A percentile compares a stretch with the other conserved stretches of the same genome.
Conservation (phyloP, 2,113 vertebrate genomes). For the Carettochelys insculpta region DNA sequence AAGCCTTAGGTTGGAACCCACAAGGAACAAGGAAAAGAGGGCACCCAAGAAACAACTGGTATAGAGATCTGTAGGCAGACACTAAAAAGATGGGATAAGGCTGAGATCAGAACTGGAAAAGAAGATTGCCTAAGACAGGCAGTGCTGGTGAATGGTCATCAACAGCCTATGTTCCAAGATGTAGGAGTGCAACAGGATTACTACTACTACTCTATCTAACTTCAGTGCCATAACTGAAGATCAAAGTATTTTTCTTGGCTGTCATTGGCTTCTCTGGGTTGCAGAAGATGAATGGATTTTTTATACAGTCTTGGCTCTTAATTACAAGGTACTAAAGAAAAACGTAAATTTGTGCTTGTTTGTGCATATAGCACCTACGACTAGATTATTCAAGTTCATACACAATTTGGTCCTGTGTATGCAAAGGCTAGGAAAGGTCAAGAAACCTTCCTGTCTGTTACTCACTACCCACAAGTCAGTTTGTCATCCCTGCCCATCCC, state of each 20-base stretch:
- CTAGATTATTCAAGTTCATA: not conserved
- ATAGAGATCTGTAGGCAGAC: no score
- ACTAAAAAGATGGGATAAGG: no score
- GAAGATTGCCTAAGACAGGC: no score
- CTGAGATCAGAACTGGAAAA: no score
- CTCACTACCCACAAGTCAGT: rapidly evolving
- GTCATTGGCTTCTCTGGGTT: not conserved
- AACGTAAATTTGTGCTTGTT: not conserved
- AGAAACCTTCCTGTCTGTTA: not conserved
- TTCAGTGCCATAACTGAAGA: not conserved
- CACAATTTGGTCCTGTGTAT: not conserved
- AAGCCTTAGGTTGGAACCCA: no score
- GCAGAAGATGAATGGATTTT: not conserved
- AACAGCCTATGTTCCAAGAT: no score
- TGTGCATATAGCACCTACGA: not conserved
- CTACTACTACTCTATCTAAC: not conserved
- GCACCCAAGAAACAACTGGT: no score
- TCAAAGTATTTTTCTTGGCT: not conserved
- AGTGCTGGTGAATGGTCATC: no score
- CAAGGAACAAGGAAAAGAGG: no score
- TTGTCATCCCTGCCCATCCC: not conserved
- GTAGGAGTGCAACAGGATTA: no score
- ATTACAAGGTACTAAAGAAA: not conserved
- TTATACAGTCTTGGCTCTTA: not conserved
- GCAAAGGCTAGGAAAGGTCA: not conserved